A percentile compares a stretch with the other conserved stretches of the same genome.
These are phyloP conservation scores for Rhynchophorus ferrugineus DNA, from an alignment of 1,140 invertebrate genomes.

Conservation along the genomic window DNA sequence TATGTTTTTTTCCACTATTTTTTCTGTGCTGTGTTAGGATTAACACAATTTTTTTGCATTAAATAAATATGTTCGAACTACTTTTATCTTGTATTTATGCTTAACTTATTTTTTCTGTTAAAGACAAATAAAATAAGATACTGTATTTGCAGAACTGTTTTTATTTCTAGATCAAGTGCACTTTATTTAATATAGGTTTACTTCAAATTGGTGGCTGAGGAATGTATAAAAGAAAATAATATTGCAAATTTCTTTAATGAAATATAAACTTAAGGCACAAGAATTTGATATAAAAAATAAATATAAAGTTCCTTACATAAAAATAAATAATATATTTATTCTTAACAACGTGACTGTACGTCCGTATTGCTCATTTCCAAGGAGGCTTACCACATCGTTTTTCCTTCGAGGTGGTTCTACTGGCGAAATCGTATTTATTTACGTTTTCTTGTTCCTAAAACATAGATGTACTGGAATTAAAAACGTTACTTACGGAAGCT, in stretches of 20 bases:
- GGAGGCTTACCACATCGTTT: conserved; percentile 20
- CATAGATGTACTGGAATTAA: background rate
- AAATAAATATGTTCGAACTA: background rate
- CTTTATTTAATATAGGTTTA: no score
- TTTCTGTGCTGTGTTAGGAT: background rate
- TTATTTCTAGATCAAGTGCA: no score
- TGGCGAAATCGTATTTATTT: background rate
- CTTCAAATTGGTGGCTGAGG: no score
- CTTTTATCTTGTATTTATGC: background rate
- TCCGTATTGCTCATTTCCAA: conserved; percentile 25
- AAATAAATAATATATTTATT: no score
- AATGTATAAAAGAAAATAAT: no score
- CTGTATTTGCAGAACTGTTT: background rate
- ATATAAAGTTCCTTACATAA: no score
- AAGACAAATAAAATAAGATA: background rate
- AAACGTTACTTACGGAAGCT: no score
- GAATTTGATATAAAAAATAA: no score
- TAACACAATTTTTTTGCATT: background rate
- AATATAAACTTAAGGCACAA: no score
- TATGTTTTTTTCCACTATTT: background rate
- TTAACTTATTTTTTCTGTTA: background rate
- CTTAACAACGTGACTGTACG: no score
- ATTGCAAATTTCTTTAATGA: no score
- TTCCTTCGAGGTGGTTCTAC: conserved; percentile 1
- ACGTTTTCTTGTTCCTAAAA: conserved; percentile 9